Evolutionary conservation across 2,888 invertebrate species (phyloP).

Genomic region (Archips xylosteana): DNA sequence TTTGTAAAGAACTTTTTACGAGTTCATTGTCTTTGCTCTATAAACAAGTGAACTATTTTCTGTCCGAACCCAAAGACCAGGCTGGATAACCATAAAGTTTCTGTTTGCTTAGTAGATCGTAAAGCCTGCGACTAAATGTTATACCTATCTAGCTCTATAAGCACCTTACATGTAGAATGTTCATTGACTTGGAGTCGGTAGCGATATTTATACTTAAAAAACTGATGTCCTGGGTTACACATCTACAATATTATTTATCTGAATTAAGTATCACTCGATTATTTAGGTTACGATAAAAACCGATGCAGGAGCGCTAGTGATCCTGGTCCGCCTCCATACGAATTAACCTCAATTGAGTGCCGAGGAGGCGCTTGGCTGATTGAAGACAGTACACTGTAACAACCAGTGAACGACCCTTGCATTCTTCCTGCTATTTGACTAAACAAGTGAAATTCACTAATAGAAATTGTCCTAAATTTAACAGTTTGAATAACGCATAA

Average conservation of each 20-base stretch:
- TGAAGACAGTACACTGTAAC: slow-evolving; percentile 74
- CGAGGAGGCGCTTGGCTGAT: slow-evolving; percentile 83
- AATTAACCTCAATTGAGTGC: slow-evolving; percentile 85
- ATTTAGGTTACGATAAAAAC: slow-evolving; percentile 77
- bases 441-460: slow-evolving; percentile 50
- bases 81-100: slow-evolving; percentile 65
- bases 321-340: slow-evolving; percentile 80
- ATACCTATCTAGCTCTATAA: neutral
- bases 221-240: neutral
- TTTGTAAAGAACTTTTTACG: slow-evolving; percentile 68
- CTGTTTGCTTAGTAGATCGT: slow-evolving; percentile 61
- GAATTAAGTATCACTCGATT: slow-evolving; percentile 5
- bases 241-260: neutral
- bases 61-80: slow-evolving; percentile 56
- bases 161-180: neutral
- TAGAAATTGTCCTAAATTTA: slow-evolving; percentile 40
- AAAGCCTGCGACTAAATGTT: slow-evolving; percentile 49
- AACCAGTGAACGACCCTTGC: slow-evolving; percentile 64
- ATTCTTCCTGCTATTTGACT: slow-evolving; percentile 65
- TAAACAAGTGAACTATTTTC: slow-evolving; percentile 72
- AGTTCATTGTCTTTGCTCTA: slow-evolving; percentile 80
- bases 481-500: slow-evolving; percentile 11
- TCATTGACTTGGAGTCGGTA: neutral
- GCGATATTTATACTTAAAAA: neutral
- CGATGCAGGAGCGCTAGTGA: slow-evolving; percentile 80